Base-by-base conservation (phyloP, 2,888 invertebrate genomes). In the Xestia ashworthii region DNA sequence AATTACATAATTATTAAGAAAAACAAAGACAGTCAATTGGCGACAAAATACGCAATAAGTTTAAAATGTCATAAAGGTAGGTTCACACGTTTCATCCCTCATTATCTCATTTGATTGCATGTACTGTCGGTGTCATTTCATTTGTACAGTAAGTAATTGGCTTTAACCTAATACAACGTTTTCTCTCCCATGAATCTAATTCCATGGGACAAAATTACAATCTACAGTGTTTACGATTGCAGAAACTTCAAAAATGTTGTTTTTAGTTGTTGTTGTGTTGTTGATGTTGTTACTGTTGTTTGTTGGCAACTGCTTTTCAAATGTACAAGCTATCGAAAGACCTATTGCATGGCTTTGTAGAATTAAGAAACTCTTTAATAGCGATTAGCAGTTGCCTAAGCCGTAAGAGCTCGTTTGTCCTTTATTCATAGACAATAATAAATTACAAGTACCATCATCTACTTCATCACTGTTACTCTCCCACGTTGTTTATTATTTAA, bases 21-120 rank as follows among this genome's bases (percentile, higher is more conserved):
- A 58, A 80, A 70, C 64, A 84, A 80, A 71, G 46, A 41, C 62
- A 44, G n/a, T 68, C 32, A 77, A 38, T 62, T 32, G 48, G 16
- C 41, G 9, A 53, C 3, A 58, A 78, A 69, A 48, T 80, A 41
- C 46, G 60, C 32, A 68, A 71, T 66, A 41, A 70, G 55, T 46
- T 32, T 41, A 16, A 50, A 53, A 48, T 8, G 22, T 19, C 8
- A 12, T 74, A 64, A 80, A n/a, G 81, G 64, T 19, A 32, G 8
- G 55, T n/a, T n/a, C 62, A 71, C 67, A 82, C 64, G n/a, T 9
- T 1, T 48, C 8, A 32, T 16, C 46, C 0, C 22, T 19, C 6
- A 50, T 32, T 70, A 62, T 64, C n/a, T 53, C 5, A 53, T 53
- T 25, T 38, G 38, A 53, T 53, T 25, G 11, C 46, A 6, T 25